phyloP scores from a whole-genome alignment of 2,797 vertebrate genomes.

The Sebastes itinus region DNA sequence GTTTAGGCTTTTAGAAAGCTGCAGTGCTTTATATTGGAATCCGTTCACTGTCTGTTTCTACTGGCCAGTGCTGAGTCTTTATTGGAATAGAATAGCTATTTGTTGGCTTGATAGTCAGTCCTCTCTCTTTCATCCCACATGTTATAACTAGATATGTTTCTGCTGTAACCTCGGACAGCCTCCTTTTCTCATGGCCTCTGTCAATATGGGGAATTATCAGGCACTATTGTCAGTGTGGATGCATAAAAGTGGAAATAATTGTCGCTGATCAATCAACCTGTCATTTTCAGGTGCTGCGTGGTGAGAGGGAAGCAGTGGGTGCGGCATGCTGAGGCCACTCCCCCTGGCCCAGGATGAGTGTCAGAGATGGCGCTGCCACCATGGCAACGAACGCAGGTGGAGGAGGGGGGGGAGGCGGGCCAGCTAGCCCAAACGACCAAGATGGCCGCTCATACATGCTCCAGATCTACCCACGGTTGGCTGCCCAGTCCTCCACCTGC shows the following conservation, averaged over 20 bases:
- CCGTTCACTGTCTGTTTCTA: not conserved
- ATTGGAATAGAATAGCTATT: not conserved
- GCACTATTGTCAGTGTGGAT: not conserved
- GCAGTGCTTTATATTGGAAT: constrained; percentile 7
- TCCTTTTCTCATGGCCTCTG: not conserved
- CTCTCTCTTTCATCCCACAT: not conserved
- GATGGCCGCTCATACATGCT: constrained; percentile 88
- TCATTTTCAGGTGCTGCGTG: constrained; percentile 82
- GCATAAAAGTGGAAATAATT: not conserved
- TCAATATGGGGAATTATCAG: not conserved
- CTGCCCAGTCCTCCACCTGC: constrained; percentile 80
- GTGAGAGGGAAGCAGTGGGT: constrained; percentile 79
- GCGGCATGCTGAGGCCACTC: constrained; percentile 89
- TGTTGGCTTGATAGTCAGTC: not conserved
- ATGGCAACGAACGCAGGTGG: constrained; percentile 74
- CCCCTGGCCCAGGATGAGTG: constrained; percentile 93
- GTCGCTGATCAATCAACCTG: constrained; percentile 2
- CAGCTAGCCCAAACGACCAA: constrained; percentile 81
- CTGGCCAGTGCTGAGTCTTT: not conserved
- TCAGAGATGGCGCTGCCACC: constrained; percentile 86
- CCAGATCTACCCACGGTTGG: constrained; percentile 92
- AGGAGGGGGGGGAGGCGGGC: constrained; percentile 74
- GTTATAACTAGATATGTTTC: not conserved
- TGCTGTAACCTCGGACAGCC: not conserved
- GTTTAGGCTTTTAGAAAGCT: constrained; percentile 20